Base-by-base conservation (phyloP, 1,140 invertebrate species). In the Drosophila murphyi region DNA sequence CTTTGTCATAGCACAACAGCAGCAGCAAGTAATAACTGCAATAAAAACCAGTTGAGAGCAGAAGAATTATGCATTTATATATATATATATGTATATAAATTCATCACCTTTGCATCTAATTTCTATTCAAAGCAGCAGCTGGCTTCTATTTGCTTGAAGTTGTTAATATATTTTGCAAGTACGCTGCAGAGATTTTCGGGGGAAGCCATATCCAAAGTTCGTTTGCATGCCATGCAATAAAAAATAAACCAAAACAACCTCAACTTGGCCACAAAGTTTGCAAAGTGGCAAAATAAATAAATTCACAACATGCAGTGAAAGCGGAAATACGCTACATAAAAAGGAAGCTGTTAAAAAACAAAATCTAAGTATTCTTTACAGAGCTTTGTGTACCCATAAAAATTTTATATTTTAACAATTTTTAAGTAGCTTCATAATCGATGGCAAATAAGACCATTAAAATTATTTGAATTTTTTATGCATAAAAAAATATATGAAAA, bases 121-220 rank as follows among this genome's bases (percentile, higher is more conserved):
- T 37, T 8, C 31, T 20, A 62, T 28, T 6, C 20, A 5, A 65
- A 48, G n/a, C 57, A 54, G 56, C 67, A 62, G 56, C 39, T n/a
- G 61, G 56, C 39, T n/a, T 4, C 57, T 45, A 6, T 3, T 52
- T 10, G 7, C n/a, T 8, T 47, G 8, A 78, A 72, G 56, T 80
- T 75, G 75, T 70, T 70, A 57, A 63, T 79, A 69, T 74, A 39
- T 79, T 79, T 63, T 50, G 47, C 50, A 41, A 59, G 57, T 61
- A 65, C 39, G 31, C 29, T 43, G 48, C 51, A 34, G 29, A 37
- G 12, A 54, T 41, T 56, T 63, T 48, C 54, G 51, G 12, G 59
- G 59, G 47, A 10, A 31, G 4, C 6, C 48, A 57, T 52, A 3
- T 43, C 10, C 3, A 43, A 43, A 43, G 39, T 43, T 43, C 39